Base-by-base conservation (phyloP, 2,888 invertebrate species). In the Diogma glabrata region DNA sequence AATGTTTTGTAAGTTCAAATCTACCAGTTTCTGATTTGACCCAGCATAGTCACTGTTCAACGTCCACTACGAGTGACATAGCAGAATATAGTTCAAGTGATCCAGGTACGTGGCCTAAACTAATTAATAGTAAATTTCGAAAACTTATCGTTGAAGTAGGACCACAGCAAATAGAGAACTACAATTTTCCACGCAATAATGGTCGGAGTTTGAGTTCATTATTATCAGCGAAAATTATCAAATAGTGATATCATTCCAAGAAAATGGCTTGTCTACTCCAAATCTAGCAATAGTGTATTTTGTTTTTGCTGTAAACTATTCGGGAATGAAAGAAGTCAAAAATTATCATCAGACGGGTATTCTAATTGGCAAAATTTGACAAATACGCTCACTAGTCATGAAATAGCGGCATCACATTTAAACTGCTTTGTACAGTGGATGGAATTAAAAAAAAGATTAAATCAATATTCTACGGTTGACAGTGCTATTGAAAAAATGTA, bases 11-110 rank as follows among this genome's bases (percentile, higher is more conserved):
- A n/a, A n/a, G n/a, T n/a, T n/a, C n/a, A n/a, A n/a, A n/a, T n/a
- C n/a, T n/a, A n/a, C n/a, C n/a, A n/a, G n/a, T n/a, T n/a, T n/a
- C n/a, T n/a, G n/a, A n/a, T n/a, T n/a, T n/a, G n/a, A n/a, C n/a
- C n/a, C n/a, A n/a, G n/a, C n/a, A n/a, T n/a, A n/a, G n/a, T n/a
- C n/a, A n/a, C n/a, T n/a, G n/a, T n/a, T n/a, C n/a, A n/a, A n/a
- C n/a, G n/a, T 36, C 36, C 14, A 36, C 12, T 36, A 14, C 16
- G 36, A 36, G 36, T 36, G 36, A 36, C 17, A n/a, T n/a, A n/a
- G n/a, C n/a, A n/a, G n/a, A n/a, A n/a, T n/a, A 36, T 36, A 36
- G 16, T 36, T 36, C 36, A 36, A 36, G 16, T 36, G 36, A 36
- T 36, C 3, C 36, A 36, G 16, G 36, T 36, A 36, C 3, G 12